Percentiles rank a stretch among this genome's conserved stretches.
Conservation (phyloP, 2,797 vertebrate genomes). For the Sternotherus odoratus region DNA sequence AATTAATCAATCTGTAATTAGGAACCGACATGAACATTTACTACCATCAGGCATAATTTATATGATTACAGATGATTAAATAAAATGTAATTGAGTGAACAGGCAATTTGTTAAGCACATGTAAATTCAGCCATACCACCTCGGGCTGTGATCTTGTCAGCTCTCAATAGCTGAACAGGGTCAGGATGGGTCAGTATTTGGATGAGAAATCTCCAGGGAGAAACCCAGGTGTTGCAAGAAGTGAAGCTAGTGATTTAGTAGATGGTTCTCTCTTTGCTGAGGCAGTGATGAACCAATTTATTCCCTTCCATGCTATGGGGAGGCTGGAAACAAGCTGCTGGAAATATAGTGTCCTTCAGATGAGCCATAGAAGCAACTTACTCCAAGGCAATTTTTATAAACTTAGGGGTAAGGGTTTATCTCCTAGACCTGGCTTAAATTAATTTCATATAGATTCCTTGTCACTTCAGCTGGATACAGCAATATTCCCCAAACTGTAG, state of each 20-base stretch:
- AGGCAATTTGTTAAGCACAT: slow-evolving; percentile 84
- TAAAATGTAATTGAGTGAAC: slow-evolving; percentile 86
- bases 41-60: slow-evolving; percentile 87
- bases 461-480: background rate
- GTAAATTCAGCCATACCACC: slow-evolving; percentile 78
- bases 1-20: slow-evolving; percentile 87
- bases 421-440: slow-evolving; percentile 55
- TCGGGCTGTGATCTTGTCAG: slow-evolving; percentile 69
- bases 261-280: background rate
- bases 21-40: slow-evolving; percentile 83
- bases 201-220: slow-evolving; percentile 10
- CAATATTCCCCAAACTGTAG: slow-evolving; percentile 13
- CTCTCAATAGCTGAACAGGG: slow-evolving; percentile 40
- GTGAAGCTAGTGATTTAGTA: background rate
- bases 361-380: background rate
- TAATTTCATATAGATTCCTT: slow-evolving; percentile 35
- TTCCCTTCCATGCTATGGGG: accelerated
- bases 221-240: background rate
- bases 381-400: slow-evolving; percentile 9
- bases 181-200: slow-evolving; percentile 26
- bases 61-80: slow-evolving; percentile 88
- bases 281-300: accelerated
- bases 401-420: slow-evolving; percentile 38
- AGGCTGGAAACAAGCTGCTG: slow-evolving; percentile 14
- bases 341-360: slow-evolving; percentile 42